phyloP scores from a whole-genome alignment of 2,113 vertebrate genomes.

The Agapornis roseicollis region DNA sequence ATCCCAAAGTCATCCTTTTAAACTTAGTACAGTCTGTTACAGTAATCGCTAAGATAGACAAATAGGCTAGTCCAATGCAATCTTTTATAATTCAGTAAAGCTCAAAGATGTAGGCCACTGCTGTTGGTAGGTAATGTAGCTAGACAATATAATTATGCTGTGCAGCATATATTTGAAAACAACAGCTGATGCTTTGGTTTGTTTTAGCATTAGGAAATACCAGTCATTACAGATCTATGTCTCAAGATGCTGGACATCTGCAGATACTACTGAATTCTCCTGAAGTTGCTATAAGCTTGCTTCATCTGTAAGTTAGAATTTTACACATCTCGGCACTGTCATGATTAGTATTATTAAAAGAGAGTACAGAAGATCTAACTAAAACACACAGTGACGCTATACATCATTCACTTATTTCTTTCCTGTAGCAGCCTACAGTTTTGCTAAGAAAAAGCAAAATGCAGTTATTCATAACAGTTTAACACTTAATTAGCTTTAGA shows the following conservation, averaged over 20 bases:
- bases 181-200: background rate
- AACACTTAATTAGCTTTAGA: conserved; percentile 44
- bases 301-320: background rate
- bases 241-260: background rate
- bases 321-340: background rate
- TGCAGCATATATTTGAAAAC: background rate
- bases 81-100: background rate
- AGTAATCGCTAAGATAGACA: rapidly evolving
- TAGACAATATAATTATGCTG: background rate
- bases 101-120: background rate
- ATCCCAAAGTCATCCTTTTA: background rate
- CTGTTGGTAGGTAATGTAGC: background rate
- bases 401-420: background rate
- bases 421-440: background rate
- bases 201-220: background rate
- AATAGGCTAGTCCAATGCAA: background rate
- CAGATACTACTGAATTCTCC: background rate
- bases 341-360: background rate
- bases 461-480: background rate
- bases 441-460: conserved; percentile 8
- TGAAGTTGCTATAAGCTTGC: background rate
- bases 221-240: background rate
- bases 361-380: background rate
- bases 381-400: background rate
- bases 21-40: background rate